These are phyloP conservation scores for Dicroscelio sp. DNA, from an alignment of 2,888 invertebrate genomes.

Conservation along the genomic window DNA sequence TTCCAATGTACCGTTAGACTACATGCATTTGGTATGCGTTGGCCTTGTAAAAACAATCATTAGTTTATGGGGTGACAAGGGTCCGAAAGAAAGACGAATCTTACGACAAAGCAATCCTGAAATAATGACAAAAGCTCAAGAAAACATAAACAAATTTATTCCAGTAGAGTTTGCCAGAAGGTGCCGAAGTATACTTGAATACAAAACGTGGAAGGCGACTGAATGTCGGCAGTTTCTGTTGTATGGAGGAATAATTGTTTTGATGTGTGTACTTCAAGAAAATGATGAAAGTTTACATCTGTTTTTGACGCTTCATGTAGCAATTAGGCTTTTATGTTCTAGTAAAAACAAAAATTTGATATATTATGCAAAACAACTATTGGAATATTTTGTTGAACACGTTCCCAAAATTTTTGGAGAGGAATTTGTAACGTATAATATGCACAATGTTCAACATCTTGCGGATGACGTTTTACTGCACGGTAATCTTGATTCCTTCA, in stretches of 20 bases:
- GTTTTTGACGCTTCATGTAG: neutral
- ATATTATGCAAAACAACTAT: neutral
- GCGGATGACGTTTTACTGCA: neutral
- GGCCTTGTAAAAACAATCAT: too few species aligned
- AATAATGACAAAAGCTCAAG: too few species aligned
- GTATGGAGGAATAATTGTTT: neutral
- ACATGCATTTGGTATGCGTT: too few species aligned
- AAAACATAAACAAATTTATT: too few species aligned
- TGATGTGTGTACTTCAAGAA: neutral
- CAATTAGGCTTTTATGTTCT: neutral
- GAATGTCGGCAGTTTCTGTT: constrained; percentile 48
- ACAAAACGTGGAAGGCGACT: constrained; percentile 40
- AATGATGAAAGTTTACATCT: neutral
- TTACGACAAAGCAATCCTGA: too few species aligned
- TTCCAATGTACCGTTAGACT: too few species aligned
- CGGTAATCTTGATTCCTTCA: neutral
- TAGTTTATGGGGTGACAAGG: too few species aligned
- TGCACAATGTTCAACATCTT: neutral
- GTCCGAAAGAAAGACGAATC: too few species aligned
- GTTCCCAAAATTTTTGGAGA: neutral
- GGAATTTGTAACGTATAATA: neutral
- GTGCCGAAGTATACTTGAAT: neutral
- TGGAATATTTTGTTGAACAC: neutral
- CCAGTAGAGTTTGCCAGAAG: too few species aligned
- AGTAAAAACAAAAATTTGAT: neutral